A percentile compares a stretch with the other conserved stretches of the same genome.
Conservation (phyloP, 2,113 vertebrate genomes). For the Pterocles burchelli region DNA sequence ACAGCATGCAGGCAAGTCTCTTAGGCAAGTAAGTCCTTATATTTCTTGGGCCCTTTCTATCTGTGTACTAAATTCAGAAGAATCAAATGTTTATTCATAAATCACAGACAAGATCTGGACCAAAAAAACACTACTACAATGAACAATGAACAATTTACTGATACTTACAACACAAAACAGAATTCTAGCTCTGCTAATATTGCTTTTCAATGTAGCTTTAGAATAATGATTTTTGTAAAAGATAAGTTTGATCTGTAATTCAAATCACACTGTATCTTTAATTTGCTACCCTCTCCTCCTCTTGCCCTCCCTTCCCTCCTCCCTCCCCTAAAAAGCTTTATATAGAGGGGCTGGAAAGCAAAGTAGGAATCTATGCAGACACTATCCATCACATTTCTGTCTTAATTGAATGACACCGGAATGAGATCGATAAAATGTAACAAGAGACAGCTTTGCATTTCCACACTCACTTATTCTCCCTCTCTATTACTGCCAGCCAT, state of each 20-base stretch:
- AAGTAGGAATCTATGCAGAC: conserved; percentile 75
- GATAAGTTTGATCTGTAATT: conserved; percentile 75
- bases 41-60: neutral
- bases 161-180: conserved; percentile 24
- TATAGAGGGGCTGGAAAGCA: conserved; percentile 65
- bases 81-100: conserved; percentile 31
- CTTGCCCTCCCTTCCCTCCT: conserved; percentile 1
- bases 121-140: neutral
- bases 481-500: conserved; percentile 73
- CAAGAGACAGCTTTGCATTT: conserved; percentile 84
- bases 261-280: conserved; percentile 76
- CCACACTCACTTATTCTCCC: conserved; percentile 77
- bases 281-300: conserved; percentile 60
- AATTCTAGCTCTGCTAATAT: conserved; percentile 56
- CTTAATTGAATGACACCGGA: conserved; percentile 86
- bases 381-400: conserved; percentile 83
- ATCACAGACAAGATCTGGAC: conserved; percentile 10
- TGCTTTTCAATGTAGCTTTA: conserved; percentile 59
- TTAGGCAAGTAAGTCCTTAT: neutral
- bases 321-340: conserved; percentile 66
- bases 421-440: conserved; percentile 82
- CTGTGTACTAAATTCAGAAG: conserved; percentile 39
- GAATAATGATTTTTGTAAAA: conserved; percentile 38
- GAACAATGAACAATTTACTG: neutral
- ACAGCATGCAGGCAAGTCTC: neutral